These are phyloP conservation scores for Tor tambroides DNA, from an alignment of 2,113 vertebrate species.

Conservation along the genomic window DNA sequence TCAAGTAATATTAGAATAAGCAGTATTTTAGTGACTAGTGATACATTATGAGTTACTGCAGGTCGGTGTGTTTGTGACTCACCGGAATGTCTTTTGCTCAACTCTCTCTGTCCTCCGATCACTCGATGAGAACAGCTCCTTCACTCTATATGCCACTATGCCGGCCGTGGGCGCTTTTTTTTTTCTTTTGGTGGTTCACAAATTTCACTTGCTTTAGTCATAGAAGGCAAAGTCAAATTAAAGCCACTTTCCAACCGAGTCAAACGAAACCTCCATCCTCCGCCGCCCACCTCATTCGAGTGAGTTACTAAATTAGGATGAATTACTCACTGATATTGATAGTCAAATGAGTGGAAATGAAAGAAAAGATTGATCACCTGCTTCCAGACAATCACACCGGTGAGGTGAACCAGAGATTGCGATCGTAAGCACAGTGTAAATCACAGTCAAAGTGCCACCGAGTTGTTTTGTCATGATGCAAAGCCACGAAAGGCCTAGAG, in stretches of 20 bases:
- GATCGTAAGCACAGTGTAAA: not conserved
- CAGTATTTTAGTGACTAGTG: not conserved
- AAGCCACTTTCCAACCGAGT: constrained; percentile 39
- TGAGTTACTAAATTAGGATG: constrained; percentile 45
- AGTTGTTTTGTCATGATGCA: constrained; percentile 3
- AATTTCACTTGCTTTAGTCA: constrained; percentile 52
- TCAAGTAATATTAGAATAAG: not conserved
- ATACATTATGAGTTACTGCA: not conserved
- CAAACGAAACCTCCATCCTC: constrained; percentile 39
- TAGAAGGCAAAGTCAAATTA: constrained; percentile 21
- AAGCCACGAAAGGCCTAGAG: constrained; percentile 31
- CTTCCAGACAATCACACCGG: constrained; percentile 22
- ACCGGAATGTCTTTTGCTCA: constrained; percentile 30
- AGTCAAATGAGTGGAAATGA: constrained; percentile 26
- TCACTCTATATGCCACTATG: not conserved
- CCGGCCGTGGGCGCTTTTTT: not conserved
- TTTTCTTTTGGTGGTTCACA: constrained; percentile 14
- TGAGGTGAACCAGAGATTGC: not conserved
- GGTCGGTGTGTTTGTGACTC: constrained; percentile 43
- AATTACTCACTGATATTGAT: constrained; percentile 48
- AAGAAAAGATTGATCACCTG: constrained; percentile 12
- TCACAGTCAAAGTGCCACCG: not conserved
- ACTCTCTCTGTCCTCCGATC: constrained; percentile 18
- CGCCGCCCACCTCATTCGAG: constrained; percentile 34
- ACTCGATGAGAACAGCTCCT: constrained; percentile 23